phyloP scores from a whole-genome alignment of 1,140 invertebrate species.

The Penaeus japonicus region DNA sequence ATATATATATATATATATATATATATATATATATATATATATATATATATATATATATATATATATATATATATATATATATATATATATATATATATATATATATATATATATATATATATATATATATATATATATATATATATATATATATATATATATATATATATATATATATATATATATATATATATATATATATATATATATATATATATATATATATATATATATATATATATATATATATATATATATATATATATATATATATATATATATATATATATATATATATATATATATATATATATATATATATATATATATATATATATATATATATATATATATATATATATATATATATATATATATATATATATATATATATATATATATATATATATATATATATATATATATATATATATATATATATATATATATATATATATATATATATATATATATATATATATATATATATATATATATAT shows the following conservation, averaged over 20 bases:
- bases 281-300: background rate
- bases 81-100: too few species aligned
- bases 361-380: background rate
- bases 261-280: slow-evolving; percentile 6
- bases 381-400: background rate
- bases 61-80: too few species aligned
- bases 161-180: background rate
- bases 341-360: background rate
- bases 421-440: too few species aligned
- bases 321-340: background rate
- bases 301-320: background rate
- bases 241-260: background rate
- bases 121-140: background rate
- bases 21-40: too few species aligned
- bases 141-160: background rate
- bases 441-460: background rate
- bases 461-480: background rate
- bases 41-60: too few species aligned
- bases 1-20: too few species aligned
- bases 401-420: background rate
- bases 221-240: background rate
- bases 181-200: background rate
- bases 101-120: background rate
- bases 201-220: too few species aligned
- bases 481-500: slow-evolving; percentile 6